Evolutionary conservation across 2,797 vertebrate genomes (phyloP).

Genomic region (Margarornis squamiger): DNA sequence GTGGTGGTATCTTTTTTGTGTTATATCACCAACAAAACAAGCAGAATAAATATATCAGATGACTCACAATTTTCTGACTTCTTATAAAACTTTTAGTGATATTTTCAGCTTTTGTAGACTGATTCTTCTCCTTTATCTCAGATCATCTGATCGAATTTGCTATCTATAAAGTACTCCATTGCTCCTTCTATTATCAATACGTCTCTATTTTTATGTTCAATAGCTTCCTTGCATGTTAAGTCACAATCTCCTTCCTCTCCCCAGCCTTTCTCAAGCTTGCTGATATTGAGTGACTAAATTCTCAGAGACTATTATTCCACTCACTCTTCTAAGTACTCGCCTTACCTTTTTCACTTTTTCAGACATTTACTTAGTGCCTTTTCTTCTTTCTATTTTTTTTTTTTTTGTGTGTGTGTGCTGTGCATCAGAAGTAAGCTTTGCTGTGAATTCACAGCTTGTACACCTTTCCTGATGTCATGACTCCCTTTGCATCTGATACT

Average conservation of each 20-base stretch:
- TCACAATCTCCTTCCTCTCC: background rate
- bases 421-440: background rate
- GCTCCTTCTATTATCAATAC: background rate
- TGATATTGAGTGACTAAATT: background rate
- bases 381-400: background rate
- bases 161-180: background rate
- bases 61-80: background rate
- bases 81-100: background rate
- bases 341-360: background rate
- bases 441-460: background rate
- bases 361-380: background rate
- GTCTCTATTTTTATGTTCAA: constrained; percentile 1
- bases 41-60: background rate
- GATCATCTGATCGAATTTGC: background rate
- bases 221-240: background rate
- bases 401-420: background rate
- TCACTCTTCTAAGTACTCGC: background rate
- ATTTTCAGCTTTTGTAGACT: background rate
- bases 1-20: background rate
- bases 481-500: constrained; percentile 43
- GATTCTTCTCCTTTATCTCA: background rate
- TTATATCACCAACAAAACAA: background rate
- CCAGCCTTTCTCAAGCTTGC: background rate
- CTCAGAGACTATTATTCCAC: background rate
- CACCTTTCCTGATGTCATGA: constrained; percentile 15